These are phyloP conservation scores for Schrankia costaestrigalis DNA, from an alignment of 2,888 invertebrate species.

Conservation along the genomic window DNA sequence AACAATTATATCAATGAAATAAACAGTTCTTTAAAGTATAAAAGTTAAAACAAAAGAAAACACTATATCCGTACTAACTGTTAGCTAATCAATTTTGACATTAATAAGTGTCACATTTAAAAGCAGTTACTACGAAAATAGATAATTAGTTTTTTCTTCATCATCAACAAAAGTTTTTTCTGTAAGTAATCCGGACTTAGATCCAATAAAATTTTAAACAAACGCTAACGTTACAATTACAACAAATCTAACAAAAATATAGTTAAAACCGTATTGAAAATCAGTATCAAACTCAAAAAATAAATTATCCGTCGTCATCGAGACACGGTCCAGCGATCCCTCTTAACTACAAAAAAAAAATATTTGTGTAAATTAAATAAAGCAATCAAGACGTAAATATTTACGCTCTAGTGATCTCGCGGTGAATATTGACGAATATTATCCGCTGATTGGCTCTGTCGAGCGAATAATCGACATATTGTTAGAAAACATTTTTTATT, in stretches of 20 bases:
- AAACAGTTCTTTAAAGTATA: too few relatives aligned
- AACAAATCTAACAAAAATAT: slow-evolving; percentile 19
- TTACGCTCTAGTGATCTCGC: slow-evolving; percentile 46
- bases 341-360: slow-evolving; percentile 38
- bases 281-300: slow-evolving; percentile 37
- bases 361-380: slow-evolving; percentile 68
- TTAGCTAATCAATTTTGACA: too few relatives aligned
- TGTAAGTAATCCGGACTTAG: too few relatives aligned
- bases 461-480: slow-evolving; percentile 59
- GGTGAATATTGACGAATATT: slow-evolving; percentile 53
- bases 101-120: too few relatives aligned
- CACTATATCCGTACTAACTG: too few relatives aligned
- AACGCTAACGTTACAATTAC: too few relatives aligned
- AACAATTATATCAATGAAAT: too few relatives aligned
- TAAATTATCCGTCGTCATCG: slow-evolving; percentile 41
- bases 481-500: slow-evolving; percentile 51
- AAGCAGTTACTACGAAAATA: too few relatives aligned
- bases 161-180: too few relatives aligned
- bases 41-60: too few relatives aligned
- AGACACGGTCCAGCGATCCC: slow-evolving; percentile 37
- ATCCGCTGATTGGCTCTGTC: slow-evolving; percentile 47
- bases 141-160: too few relatives aligned
- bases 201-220: too few relatives aligned
- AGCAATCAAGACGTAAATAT: slow-evolving; percentile 61
- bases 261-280: slow-evolving; percentile 31